Evolutionary conservation across 2,888 invertebrate species (phyloP).

Genomic region (Mythimna loreyi): DNA sequence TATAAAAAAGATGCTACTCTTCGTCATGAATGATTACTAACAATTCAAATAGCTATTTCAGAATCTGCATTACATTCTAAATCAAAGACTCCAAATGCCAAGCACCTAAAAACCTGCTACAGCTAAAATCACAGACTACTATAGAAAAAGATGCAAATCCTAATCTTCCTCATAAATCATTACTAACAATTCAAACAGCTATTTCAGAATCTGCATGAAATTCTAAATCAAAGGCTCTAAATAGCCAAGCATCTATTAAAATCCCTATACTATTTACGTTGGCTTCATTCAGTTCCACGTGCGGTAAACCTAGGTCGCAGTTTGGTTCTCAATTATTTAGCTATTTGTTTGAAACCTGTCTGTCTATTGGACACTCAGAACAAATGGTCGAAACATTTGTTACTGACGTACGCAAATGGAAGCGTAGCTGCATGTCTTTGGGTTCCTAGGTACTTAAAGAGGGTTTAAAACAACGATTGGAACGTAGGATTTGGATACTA

Average conservation of each 20-base stretch:
- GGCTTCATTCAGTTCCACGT: constrained; percentile 32
- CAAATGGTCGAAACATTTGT: constrained; percentile 27
- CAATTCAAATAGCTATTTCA: not conserved
- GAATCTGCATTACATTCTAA: constrained; percentile 8
- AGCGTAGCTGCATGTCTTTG: not conserved
- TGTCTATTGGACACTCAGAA: constrained; percentile 19
- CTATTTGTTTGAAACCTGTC: constrained; percentile 46
- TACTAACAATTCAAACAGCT: not conserved
- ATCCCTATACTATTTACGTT: constrained; percentile 33
- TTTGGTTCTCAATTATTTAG: constrained; percentile 21
- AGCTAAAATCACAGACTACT: too few species aligned
- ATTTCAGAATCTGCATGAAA: constrained; percentile 4
- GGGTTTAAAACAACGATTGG: not conserved
- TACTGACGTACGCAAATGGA: constrained; percentile 6
- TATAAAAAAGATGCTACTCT: too few species aligned
- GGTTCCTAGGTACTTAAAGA: not conserved
- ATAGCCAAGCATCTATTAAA: constrained; percentile 7
- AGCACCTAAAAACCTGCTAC: not conserved
- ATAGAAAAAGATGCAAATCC: too few species aligned
- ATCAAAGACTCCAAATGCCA: constrained; percentile 9
- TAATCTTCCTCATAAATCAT: not conserved
- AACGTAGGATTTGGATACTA: too few species aligned
- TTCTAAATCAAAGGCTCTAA: constrained; percentile 21
- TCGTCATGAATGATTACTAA: not conserved
- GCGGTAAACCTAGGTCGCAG: constrained; percentile 1